phyloP scores from a whole-genome alignment of 2,797 vertebrate species.

The Allobates femoralis region DNA sequence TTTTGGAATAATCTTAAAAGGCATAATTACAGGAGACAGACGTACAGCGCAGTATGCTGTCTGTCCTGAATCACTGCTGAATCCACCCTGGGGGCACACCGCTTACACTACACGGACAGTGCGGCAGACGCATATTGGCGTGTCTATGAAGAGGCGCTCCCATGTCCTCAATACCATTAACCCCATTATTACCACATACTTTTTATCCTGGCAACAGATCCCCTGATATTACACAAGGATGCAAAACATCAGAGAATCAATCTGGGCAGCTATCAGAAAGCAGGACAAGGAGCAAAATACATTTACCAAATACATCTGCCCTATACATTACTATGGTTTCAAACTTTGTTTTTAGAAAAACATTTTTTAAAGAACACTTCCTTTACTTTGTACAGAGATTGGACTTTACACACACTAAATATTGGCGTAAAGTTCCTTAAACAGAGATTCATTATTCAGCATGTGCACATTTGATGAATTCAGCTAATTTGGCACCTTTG shows the following conservation, averaged over 20 bases:
- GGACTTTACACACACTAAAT: neutral
- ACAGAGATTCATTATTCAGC: no score
- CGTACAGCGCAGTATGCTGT: conserved; percentile 4
- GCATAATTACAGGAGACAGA: conserved; percentile 31
- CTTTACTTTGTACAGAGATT: neutral
- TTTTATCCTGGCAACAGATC: neutral
- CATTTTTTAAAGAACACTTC: neutral
- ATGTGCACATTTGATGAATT: no score
- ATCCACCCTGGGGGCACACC: conserved; percentile 34
- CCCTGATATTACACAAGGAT: neutral
- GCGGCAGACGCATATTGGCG: conserved; percentile 15
- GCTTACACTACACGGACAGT: conserved; percentile 9
- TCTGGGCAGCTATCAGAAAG: neutral
- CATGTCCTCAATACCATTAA: conserved; percentile 15
- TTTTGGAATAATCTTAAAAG: conserved; percentile 32
- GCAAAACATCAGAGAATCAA: neutral
- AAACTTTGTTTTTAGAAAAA: neutral
- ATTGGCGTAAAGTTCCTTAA: no score
- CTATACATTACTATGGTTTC: neutral
- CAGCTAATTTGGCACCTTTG: no score
- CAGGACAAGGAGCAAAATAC: neutral
- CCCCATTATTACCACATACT: neutral
- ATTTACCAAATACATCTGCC: neutral
- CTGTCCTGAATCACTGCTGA: conserved; percentile 38
- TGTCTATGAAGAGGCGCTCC: neutral